Evolutionary conservation across 2,113 vertebrate genomes (phyloP).

Genomic region (cat (Felis catus)): DNA sequence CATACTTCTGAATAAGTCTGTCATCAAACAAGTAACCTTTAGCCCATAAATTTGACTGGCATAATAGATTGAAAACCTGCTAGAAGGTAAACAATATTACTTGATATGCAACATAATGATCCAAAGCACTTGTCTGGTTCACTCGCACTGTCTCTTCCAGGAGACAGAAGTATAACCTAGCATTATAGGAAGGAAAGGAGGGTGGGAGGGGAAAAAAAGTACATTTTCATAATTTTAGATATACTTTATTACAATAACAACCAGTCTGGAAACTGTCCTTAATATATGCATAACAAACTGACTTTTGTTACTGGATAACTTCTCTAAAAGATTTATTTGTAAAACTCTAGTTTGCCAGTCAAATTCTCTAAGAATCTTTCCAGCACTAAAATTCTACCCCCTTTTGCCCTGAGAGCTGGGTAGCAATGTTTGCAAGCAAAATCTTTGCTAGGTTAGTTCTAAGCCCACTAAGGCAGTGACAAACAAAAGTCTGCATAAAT

Average conservation of each 20-base stretch:
- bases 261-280: neutral
- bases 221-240: neutral
- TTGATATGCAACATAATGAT: neutral
- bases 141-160: neutral
- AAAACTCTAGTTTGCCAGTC: neutral
- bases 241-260: neutral
- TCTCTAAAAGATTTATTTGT: neutral
- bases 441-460: neutral
- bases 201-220: neutral
- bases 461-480: neutral
- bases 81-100: neutral
- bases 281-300: neutral
- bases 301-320: neutral
- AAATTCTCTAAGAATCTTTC: conserved; percentile 2
- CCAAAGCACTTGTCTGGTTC: neutral
- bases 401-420: neutral
- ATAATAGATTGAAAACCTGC: neutral
- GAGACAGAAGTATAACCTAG: neutral
- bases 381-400: neutral
- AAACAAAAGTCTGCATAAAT: neutral
- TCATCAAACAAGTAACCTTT: neutral
- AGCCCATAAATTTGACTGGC: neutral
- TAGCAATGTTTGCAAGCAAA: neutral
- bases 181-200: neutral
- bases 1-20: neutral